Conservation (phyloP, 2,113 vertebrate genomes). For the Pelobates fuscus region DNA sequence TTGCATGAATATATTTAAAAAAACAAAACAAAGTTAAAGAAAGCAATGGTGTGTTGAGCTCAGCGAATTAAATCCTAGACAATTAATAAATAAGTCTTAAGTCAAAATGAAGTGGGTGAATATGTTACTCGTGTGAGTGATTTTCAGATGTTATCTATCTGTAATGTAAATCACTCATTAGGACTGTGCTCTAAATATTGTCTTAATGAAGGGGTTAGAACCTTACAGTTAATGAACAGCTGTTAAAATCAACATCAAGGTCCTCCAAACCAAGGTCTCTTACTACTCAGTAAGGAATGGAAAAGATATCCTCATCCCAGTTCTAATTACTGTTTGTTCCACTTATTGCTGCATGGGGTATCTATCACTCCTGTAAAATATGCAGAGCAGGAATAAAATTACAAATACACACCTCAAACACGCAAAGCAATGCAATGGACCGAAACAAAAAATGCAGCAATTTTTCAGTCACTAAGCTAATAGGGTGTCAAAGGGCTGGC, state of each 20-base stretch:
- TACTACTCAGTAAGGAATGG: conserved; percentile 19
- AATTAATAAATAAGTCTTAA: conserved; percentile 1
- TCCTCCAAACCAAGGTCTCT: conserved; percentile 33
- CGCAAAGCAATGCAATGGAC: background rate
- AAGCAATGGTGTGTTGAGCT: no score
- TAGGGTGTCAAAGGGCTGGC: no score
- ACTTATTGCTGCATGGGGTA: background rate
- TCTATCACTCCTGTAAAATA: conserved; percentile 8
- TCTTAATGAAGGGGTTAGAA: conserved; percentile 34
- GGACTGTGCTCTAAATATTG: conserved; percentile 25
- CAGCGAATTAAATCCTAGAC: background rate
- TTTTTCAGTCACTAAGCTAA: no score
- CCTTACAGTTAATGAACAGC: conserved; percentile 43
- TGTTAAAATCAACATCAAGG: conserved; percentile 40
- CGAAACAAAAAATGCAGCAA: no score
- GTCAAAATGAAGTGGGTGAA: background rate
- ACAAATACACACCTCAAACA: background rate
- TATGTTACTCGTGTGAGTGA: conserved; percentile 6
- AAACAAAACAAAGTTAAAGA: no score
- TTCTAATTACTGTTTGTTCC: conserved; percentile 33
- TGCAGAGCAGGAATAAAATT: conserved; percentile 7
- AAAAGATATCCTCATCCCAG: conserved; percentile 20
- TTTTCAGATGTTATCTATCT: conserved; percentile 1
- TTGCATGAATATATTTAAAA: no score
- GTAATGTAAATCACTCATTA: conserved; percentile 36